phyloP scores from a whole-genome alignment of 2,797 vertebrate genomes.

The Craterocephalus amniculus region DNA sequence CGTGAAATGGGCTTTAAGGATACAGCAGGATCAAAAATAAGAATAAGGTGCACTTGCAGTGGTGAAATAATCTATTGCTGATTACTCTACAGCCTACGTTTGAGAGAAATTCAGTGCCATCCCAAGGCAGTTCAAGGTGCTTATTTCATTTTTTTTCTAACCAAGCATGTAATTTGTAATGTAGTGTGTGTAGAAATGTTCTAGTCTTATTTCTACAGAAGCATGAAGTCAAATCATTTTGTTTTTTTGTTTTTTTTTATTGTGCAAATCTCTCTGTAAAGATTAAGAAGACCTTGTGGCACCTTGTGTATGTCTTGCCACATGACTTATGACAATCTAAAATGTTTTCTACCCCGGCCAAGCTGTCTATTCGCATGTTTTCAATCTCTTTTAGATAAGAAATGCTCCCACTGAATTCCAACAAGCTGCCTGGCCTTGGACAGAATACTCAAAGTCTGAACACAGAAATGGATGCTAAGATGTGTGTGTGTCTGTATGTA shows the following conservation, averaged over 20 bases:
- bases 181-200: background rate
- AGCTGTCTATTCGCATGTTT: constrained; percentile 51
- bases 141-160: background rate
- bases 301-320: constrained; percentile 5
- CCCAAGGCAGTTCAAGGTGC: background rate
- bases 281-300: constrained; percentile 4
- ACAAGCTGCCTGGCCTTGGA: constrained; percentile 61
- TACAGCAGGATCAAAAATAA: background rate
- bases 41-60: background rate
- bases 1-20: background rate
- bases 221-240: background rate
- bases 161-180: background rate
- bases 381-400: constrained; percentile 58
- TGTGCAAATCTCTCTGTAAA: background rate
- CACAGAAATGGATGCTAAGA: constrained; percentile 28
- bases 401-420: constrained; percentile 46
- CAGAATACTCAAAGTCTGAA: constrained; percentile 46
- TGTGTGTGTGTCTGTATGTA: background rate
- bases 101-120: background rate
- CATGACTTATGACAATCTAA: constrained; percentile 39
- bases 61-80: background rate
- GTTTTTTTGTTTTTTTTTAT: background rate
- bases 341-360: constrained; percentile 36
- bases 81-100: background rate
- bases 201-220: background rate